Percentiles rank a stretch among this genome's conserved stretches.
Evolutionary conservation across 1,140 invertebrate species (phyloP).

Genomic region (Radopholus similis): DNA sequence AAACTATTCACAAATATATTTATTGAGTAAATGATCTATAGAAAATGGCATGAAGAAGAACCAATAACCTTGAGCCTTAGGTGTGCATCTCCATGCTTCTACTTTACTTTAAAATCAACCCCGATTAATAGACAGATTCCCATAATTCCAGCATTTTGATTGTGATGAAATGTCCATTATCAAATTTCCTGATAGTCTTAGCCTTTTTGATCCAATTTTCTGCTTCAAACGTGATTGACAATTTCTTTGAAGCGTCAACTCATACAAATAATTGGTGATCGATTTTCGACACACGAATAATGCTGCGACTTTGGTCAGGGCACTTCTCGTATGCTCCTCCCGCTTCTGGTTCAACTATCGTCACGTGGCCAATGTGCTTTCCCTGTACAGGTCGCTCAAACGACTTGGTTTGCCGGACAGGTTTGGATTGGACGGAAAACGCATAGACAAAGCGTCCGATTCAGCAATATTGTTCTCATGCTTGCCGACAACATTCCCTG

Average conservation of each 20-base stretch:
- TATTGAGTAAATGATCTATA: too few species aligned
- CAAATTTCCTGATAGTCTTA: too few species aligned
- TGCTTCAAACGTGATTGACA: too few species aligned
- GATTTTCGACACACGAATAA: background rate
- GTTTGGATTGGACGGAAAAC: slow-evolving; percentile 53
- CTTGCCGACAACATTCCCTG: slow-evolving; percentile 99
- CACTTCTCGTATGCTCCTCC: slow-evolving; percentile 93
- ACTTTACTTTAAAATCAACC: too few species aligned
- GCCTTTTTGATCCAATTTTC: too few species aligned
- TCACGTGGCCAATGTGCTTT: slow-evolving; percentile 96
- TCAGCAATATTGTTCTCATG: slow-evolving; percentile 85
- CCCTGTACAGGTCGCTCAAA: slow-evolving; percentile 95
- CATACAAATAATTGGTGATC: slow-evolving; percentile 21
- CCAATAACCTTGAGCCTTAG: too few species aligned
- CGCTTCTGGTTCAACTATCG: slow-evolving; percentile 99
- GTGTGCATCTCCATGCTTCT: too few species aligned
- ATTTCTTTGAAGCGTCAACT: slow-evolving; percentile 17
- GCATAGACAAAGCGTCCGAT: slow-evolving; percentile 19
- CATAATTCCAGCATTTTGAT: too few species aligned
- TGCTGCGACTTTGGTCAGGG: slow-evolving; percentile 66
- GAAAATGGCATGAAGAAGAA: too few species aligned
- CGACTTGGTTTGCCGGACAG: slow-evolving; percentile 90
- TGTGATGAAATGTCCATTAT: too few species aligned
- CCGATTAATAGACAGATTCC: too few species aligned
- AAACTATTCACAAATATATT: too few species aligned